Evolutionary conservation across 2,113 vertebrate genomes (phyloP), one percentile per base, ranked within the genome.

Genomic region (Stigmatopora argus): DNA sequence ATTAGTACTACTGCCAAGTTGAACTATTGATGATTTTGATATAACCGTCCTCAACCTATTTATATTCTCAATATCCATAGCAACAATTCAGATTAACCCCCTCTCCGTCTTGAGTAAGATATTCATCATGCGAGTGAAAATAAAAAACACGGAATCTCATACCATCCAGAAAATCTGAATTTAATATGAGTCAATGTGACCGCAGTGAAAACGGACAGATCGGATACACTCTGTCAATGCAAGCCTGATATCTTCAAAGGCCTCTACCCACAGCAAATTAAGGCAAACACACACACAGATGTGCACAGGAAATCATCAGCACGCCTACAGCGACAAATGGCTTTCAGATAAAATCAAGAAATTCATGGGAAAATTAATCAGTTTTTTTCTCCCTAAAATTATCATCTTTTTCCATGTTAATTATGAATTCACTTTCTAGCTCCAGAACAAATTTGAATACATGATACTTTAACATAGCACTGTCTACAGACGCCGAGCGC

Each of bases 301-400:
- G 21, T 56, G 53, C 23, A 7, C 53, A 56, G 53, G 53, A 56
- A 56, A 56, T 31, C 53, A 56, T 56, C 53, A 56, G 14, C 53
- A 31, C 15, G 53, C 53, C 53, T 56, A 23, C 53, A 56, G 53
- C 53, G 5, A 56, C 21, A 6, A 56, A 56, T 3, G 53, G 26
- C 23, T 56, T 56, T 31, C 14, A 56, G 14, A 13, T 56, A 1
- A 56, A 56, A 13, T 56, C 23, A 56, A 56, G 26, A 56, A 56
- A 56, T 56, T 53, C 23, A 13, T 15, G 53, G 7, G 13, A 12
- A 56, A 31, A 56, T 14, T 31, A 56, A 56, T 31, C 13, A 31
- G 53, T 14, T 5, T 13, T n/a, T 31, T 31, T 31, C 26, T 31
- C 26, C 26, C 26, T 31, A 56, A 31, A 31, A 31, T 31, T 17